phyloP scores from a whole-genome alignment of 2,113 vertebrate genomes.

The Chionomys nivalis region DNA sequence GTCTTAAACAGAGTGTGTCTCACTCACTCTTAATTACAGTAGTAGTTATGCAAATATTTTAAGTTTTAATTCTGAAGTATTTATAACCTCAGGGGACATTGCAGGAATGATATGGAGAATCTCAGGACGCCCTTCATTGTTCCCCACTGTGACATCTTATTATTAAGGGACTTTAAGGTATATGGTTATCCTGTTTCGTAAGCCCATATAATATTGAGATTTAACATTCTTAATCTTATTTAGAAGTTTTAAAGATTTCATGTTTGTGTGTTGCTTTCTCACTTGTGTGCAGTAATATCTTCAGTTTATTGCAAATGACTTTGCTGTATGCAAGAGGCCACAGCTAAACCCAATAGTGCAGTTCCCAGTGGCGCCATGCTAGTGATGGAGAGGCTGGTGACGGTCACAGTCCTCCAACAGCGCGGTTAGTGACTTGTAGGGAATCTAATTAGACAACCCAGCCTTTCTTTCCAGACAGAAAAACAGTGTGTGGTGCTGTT shows the following conservation, averaged over 20 bases:
- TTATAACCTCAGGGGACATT: not conserved
- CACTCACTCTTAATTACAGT: slow-evolving; percentile 30
- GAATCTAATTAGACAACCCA: slow-evolving; percentile 54
- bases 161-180: not conserved
- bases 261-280: not conserved
- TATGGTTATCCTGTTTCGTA: not conserved
- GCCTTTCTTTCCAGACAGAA: slow-evolving; percentile 71
- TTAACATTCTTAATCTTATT: slow-evolving; percentile 19
- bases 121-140: not conserved
- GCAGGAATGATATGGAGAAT: not conserved
- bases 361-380: rapidly evolving
- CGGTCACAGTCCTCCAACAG: not conserved
- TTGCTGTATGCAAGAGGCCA: not conserved
- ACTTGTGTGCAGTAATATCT: slow-evolving; percentile 1
- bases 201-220: not conserved
- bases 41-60: not conserved
- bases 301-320: not conserved
- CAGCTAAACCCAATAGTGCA: not conserved
- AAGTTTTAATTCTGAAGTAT: slow-evolving; percentile 29
- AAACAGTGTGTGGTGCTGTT: slow-evolving; percentile 53
- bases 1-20: not conserved
- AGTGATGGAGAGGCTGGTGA: not conserved
- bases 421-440: not conserved
- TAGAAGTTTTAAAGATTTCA: not conserved
- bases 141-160: not conserved